These are phyloP conservation scores for Betta splendens DNA, from an alignment of 2,797 vertebrate genomes.

Conservation along the genomic window DNA sequence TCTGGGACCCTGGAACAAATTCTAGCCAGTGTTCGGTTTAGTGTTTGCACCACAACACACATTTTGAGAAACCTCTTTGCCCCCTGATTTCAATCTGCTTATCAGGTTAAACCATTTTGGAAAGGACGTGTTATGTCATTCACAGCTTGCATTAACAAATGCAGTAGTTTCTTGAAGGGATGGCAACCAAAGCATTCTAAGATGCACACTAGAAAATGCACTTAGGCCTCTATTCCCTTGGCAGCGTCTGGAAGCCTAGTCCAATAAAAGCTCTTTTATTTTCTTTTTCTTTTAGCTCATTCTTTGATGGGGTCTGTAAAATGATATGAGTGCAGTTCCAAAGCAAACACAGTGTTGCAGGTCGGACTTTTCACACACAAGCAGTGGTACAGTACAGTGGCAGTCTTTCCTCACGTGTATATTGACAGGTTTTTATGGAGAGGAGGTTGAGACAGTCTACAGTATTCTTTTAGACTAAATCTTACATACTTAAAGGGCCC, in stretches of 20 bases:
- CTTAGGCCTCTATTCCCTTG: conserved; percentile 41
- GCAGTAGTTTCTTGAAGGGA: conserved; percentile 16
- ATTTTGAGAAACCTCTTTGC: conserved; percentile 22
- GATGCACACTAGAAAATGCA: conserved; percentile 36
- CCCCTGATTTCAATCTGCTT: conserved; percentile 10
- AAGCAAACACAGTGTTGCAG: conserved; percentile 71
- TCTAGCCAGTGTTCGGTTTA: conserved; percentile 43
- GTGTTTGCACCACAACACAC: conserved; percentile 47
- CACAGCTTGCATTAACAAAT: conserved; percentile 12
- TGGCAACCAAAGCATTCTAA: conserved; percentile 16
- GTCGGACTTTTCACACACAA: conserved; percentile 70
- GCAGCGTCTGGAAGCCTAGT: conserved; percentile 42
- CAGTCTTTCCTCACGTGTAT: conserved; percentile 23
- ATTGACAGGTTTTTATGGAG: conserved; percentile 41
- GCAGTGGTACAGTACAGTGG: conserved; percentile 26
- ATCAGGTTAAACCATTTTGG: conserved; percentile 12
- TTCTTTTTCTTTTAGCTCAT: conserved; percentile 53
- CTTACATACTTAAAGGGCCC: too few species aligned
- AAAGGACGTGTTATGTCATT: neutral
- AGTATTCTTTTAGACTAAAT: conserved; percentile 46
- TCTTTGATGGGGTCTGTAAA: conserved; percentile 69
- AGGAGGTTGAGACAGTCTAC: conserved; percentile 3
- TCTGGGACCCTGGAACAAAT: conserved; percentile 47
- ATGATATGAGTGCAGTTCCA: conserved; percentile 61
- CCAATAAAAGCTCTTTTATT: conserved; percentile 53